Evolutionary conservation across 2,113 vertebrate genomes (phyloP).

Genomic region (Neopipo cinnamomea): DNA sequence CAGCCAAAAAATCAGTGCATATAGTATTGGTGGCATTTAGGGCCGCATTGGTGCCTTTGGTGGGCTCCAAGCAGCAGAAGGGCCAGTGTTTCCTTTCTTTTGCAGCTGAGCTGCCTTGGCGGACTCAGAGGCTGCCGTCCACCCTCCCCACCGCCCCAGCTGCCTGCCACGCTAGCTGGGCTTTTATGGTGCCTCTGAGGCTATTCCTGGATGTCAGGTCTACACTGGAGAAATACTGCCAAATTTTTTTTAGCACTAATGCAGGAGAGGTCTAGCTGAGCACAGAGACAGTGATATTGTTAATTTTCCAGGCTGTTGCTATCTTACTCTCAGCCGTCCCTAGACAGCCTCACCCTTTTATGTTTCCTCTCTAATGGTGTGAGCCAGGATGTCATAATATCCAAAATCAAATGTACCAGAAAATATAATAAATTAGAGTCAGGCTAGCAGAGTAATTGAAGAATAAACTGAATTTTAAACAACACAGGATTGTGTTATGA

Average conservation of each 20-base stretch:
- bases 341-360: conserved; percentile 36
- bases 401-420: conserved; percentile 70
- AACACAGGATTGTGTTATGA: background rate
- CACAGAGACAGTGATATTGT: conserved; percentile 6
- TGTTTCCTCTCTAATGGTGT: conserved; percentile 57
- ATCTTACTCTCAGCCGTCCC: conserved; percentile 15
- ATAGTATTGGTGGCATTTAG: background rate
- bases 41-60: accelerated
- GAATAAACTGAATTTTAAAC: conserved; percentile 71
- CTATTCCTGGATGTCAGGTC: background rate
- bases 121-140: background rate
- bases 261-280: background rate
- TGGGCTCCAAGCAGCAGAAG: background rate
- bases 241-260: background rate
- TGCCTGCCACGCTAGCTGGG: background rate
- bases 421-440: conserved; percentile 69
- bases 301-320: conserved; percentile 64
- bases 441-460: conserved; percentile 59
- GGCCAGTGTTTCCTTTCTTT: background rate
- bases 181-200: background rate
- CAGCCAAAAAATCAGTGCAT: background rate
- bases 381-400: conserved; percentile 57
- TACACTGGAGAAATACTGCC: background rate
- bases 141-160: accelerated
- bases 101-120: background rate